phyloP scores from a whole-genome alignment of 1,140 invertebrate genomes.

The Nautilus pompilius region DNA sequence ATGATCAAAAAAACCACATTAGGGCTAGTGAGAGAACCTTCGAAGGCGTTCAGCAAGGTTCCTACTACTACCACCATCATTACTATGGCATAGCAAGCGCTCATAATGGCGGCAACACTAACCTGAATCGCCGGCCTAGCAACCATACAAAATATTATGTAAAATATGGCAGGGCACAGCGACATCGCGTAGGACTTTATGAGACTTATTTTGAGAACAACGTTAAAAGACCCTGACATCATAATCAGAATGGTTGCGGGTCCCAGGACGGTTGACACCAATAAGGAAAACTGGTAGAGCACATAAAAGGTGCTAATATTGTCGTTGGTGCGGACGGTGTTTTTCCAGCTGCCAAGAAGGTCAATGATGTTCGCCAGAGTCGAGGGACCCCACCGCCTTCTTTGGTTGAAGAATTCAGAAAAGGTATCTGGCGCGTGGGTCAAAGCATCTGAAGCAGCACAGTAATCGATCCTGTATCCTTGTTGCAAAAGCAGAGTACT shows the following conservation, averaged over 20 bases:
- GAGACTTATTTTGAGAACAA: constrained; percentile 74
- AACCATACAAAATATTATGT: constrained; percentile 87
- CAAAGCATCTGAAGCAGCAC: constrained; percentile 95
- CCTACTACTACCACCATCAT: constrained; percentile 45
- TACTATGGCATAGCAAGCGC: constrained; percentile 45
- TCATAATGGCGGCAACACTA: constrained; percentile 73
- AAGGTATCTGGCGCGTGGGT: constrained; percentile 82
- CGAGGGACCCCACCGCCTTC: constrained; percentile 67
- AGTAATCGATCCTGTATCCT: constrained; percentile 97
- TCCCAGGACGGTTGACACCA: constrained; percentile 84
- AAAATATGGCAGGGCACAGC: constrained; percentile 48
- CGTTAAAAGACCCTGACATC: constrained; percentile 93
- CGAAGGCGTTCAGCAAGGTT: constrained; percentile 25
- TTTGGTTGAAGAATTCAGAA: constrained; percentile 65
- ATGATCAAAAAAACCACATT: constrained; percentile 44
- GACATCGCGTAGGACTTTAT: constrained; percentile 46
- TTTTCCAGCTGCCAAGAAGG: constrained; percentile 52
- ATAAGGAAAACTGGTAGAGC: constrained; percentile 80
- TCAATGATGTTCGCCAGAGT: constrained; percentile 69
- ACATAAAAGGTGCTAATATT: constrained; percentile 96
- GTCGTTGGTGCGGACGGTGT: constrained; percentile 91
- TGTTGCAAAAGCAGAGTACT: constrained; percentile 91
- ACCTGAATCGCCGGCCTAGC: constrained; percentile 90
- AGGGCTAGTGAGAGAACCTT: constrained; percentile 38
- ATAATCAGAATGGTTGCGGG: constrained; percentile 91